phyloP scores from a whole-genome alignment of 2,797 vertebrate genomes.

The Aselliscus stoliczkanus region DNA sequence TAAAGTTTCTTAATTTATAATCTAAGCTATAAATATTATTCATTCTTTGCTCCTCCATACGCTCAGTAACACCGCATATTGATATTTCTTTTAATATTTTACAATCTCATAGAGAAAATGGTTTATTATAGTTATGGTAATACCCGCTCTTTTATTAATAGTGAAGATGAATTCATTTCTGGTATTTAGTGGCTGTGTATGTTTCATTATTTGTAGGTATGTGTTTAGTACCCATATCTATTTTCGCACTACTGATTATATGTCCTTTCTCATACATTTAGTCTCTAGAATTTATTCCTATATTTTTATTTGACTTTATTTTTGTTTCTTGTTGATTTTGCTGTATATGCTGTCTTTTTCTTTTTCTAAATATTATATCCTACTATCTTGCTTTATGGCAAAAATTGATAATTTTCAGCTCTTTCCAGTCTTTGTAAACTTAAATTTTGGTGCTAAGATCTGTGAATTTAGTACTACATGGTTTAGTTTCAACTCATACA shows the following conservation, averaged over 20 bases:
- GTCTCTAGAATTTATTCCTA: background rate
- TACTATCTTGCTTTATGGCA: background rate
- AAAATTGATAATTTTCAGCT: background rate
- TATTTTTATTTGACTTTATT: background rate
- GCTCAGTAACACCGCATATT: background rate
- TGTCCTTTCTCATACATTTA: background rate
- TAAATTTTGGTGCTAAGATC: background rate
- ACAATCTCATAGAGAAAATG: background rate
- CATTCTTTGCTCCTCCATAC: background rate
- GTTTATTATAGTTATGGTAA: background rate
- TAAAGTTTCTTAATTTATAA: background rate
- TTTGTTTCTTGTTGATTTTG: background rate
- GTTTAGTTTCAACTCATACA: background rate
- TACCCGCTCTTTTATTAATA: background rate
- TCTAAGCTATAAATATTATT: background rate
- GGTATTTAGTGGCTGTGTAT: background rate
- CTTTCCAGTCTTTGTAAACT: background rate
- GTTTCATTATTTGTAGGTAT: background rate
- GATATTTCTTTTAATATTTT: background rate
- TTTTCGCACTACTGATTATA: background rate
- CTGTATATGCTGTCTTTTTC: background rate
- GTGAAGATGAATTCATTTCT: background rate
- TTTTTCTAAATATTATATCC: background rate
- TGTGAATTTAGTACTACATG: background rate
- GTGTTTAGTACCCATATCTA: background rate